Evolutionary conservation across 1,140 invertebrate genomes (phyloP).

Genomic region (Doryteuthis pealeii): DNA sequence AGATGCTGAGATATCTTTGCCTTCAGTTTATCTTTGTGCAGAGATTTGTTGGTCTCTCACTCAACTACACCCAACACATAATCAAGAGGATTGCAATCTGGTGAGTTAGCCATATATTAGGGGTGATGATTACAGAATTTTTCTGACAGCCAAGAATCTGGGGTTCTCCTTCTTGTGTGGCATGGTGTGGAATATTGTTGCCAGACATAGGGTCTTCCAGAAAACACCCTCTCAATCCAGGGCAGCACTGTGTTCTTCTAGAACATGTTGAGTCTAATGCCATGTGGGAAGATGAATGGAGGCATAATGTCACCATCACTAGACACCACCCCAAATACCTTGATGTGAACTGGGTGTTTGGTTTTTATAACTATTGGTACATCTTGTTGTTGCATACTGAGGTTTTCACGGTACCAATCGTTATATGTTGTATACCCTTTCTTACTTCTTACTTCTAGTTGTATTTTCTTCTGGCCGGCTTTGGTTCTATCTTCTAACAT

Average conservation of each 20-base stretch:
- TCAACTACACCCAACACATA: not conserved
- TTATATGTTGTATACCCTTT: too few species aligned
- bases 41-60: not conserved
- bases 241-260: not conserved
- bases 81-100: not conserved
- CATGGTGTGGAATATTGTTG: too few species aligned
- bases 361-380: not conserved
- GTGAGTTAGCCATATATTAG: not conserved
- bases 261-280: too few species aligned
- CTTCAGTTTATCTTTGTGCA: not conserved
- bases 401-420: too few species aligned
- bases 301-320: too few species aligned
- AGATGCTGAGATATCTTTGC: not conserved
- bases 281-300: too few species aligned
- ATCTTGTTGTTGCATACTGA: too few species aligned
- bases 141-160: not conserved
- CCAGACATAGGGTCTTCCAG: not conserved
- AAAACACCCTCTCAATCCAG: not conserved
- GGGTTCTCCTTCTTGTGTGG: too few species aligned
- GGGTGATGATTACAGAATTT: not conserved
- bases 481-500: too few species aligned
- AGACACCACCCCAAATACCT: not conserved
- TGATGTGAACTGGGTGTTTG: not conserved
- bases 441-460: too few species aligned
- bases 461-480: too few species aligned